Evolutionary conservation across 2,888 invertebrate species (phyloP).

Genomic region (Lepidocyrtinus sp.): DNA sequence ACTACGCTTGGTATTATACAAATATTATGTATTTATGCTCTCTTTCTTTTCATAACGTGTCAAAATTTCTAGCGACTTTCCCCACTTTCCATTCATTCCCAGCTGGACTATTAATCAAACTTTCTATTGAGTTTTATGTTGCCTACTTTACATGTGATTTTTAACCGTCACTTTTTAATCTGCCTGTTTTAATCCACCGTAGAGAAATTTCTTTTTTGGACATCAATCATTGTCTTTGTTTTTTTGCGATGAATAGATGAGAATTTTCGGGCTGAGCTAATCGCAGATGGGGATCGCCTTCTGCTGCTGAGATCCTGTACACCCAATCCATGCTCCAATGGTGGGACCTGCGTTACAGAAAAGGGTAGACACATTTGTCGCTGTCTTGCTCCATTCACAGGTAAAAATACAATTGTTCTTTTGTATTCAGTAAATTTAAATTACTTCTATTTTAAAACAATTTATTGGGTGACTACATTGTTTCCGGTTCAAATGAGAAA

Average conservation of each 20-base stretch:
- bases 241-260: constrained; percentile 76
- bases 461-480: too few species aligned
- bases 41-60: not conserved
- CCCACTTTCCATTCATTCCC: too few species aligned
- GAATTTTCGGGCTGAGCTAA: constrained; percentile 79
- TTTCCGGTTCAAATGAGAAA: too few species aligned
- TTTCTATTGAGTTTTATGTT: too few species aligned
- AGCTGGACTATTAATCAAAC: too few species aligned
- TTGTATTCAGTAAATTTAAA: too few species aligned
- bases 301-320: constrained; percentile 76
- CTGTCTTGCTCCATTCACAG: constrained; percentile 82
- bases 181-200: too few species aligned
- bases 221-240: not conserved
- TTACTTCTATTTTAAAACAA: too few species aligned
- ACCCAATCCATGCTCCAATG: constrained; percentile 83
- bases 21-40: constrained; percentile 18
- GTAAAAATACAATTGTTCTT: constrained; percentile 72
- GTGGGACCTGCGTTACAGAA: constrained; percentile 79
- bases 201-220: constrained; percentile 2
- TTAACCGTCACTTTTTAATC: too few species aligned
- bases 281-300: constrained; percentile 71
- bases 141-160: too few species aligned
- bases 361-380: constrained; percentile 78
- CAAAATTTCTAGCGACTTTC: too few species aligned
- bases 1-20: constrained; percentile 63